These are phyloP conservation scores for Alviniconcha marisindica DNA, from an alignment of 1,140 invertebrate genomes.

Conservation along the genomic window DNA sequence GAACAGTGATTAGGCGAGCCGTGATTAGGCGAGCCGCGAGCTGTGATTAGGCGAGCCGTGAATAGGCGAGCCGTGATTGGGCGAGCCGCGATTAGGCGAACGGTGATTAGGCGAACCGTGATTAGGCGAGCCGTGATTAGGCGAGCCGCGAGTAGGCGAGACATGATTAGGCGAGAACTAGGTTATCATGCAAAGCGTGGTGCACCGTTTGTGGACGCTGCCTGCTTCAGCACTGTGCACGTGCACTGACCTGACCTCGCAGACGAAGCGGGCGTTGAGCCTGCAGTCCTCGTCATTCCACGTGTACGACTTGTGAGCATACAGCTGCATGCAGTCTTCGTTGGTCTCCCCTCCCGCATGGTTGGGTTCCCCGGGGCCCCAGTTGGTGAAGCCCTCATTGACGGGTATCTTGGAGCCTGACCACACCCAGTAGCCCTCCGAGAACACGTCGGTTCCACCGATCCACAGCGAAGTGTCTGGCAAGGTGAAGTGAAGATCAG, in stretches of 20 bases:
- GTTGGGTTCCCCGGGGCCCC: constrained; percentile 14
- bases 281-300: constrained; percentile 17
- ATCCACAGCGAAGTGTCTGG: constrained; percentile 17
- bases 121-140: too few relatives aligned
- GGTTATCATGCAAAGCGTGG: too few relatives aligned
- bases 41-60: too few relatives aligned
- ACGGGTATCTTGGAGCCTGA: neutral
- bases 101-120: too few relatives aligned
- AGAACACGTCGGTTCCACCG: constrained; percentile 19
- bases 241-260: constrained; percentile 1
- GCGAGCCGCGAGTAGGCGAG: too few relatives aligned
- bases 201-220: too few relatives aligned
- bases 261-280: neutral
- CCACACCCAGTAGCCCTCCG: constrained; percentile 23
- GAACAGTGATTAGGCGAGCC: too few relatives aligned
- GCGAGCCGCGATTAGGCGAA: too few relatives aligned
- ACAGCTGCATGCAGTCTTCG: constrained; percentile 20
- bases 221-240: too few relatives aligned
- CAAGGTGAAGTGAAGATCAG: neutral
- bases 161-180: too few relatives aligned
- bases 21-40: too few relatives aligned
- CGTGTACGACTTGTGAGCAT: neutral
- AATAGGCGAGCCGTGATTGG: too few relatives aligned
- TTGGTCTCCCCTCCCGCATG: neutral
- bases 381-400: neutral